Evolutionary conservation across 2,888 invertebrate genomes (phyloP), one percentile per base, ranked within the genome.

Genomic region (Cyrtodaria siliqua): DNA sequence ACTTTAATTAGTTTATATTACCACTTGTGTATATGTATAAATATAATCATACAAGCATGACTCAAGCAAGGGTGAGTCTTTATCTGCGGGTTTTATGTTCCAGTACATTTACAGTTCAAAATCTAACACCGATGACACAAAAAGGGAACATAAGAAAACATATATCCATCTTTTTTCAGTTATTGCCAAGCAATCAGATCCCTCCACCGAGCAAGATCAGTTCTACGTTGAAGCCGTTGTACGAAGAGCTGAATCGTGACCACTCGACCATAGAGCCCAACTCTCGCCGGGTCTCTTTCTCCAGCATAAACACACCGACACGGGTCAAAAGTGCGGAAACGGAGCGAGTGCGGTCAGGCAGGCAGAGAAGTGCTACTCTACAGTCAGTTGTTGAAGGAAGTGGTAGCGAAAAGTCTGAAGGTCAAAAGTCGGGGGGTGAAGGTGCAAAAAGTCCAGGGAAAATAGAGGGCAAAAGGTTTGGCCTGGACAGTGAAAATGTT

Each of bases 131-230:
- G n/a, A n/a, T n/a, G n/a, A n/a, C n/a, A n/a, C n/a, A n/a, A n/a
- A n/a, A n/a, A n/a, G n/a, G n/a, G n/a, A n/a, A n/a, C n/a, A n/a
- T n/a, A n/a, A n/a, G 4, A 33, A 33, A 33, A 33, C 12, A 12
- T 33, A 33, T 8, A 33, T 33, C 12, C 33, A 12, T 42, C 20
- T 23, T 53, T 52, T 80, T 82, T 24, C 83, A 92, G 91, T 77
- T 91, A 79, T 77, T 92, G 62, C 92, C 92, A 12, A 79, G 75
- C 64, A 89, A 91, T 78, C 87, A 85, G 50, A 82, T 91, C 18
- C 89, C 91, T 16, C 80, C 90, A 9, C 91, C 91, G 9, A 86
- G 87, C 62, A 80, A 82, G 27, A 61, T 90, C 4, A 89, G 83
- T 57, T 86, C 82, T 8, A 86, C 88, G 18, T 59, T 91, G 38